phyloP scores from a whole-genome alignment of 2,113 vertebrate species.

The Phalacrocorax brasilianus region DNA sequence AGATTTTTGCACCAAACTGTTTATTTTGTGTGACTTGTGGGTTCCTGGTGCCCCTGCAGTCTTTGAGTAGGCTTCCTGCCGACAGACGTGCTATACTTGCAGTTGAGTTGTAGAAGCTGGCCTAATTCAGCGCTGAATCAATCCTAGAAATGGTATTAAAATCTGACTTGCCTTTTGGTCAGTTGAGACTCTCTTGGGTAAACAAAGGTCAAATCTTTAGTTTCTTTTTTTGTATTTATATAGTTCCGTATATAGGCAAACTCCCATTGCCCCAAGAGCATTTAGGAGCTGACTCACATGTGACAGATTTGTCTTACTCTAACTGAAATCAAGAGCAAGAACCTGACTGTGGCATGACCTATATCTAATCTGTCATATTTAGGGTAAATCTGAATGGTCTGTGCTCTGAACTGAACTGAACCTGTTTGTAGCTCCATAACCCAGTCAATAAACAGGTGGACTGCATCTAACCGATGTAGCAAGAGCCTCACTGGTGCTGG shows the following conservation, averaged over 20 bases:
- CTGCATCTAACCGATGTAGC: not conserved
- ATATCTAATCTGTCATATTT: not conserved
- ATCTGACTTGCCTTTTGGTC: slow-evolving; percentile 23
- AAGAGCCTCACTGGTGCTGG: not conserved
- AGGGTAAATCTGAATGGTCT: not conserved
- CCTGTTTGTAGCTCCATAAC: not conserved
- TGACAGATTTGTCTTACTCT: not conserved
- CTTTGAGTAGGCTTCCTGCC: not conserved
- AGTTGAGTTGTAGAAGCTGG: not conserved
- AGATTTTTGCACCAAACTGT: slow-evolving; percentile 1
- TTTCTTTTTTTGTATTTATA: slow-evolving; percentile 24
- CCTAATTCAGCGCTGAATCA: slow-evolving; percentile 36
- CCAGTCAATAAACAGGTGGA: not conserved
- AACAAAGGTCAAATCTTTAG: slow-evolving; percentile 29
- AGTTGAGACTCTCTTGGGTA: not conserved
- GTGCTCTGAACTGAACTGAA: not conserved
- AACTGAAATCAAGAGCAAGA: slow-evolving; percentile 32
- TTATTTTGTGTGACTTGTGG: not conserved
- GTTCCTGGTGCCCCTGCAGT: not conserved
- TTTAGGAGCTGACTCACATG: not conserved
- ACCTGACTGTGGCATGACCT: not conserved
- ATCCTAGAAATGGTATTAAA: slow-evolving; percentile 22
- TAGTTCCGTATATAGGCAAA: not conserved
- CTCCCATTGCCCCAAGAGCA: not conserved
- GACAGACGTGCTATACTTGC: not conserved